These are phyloP conservation scores for Callorhinus ursinus DNA, from an alignment of 2,113 vertebrate species.

Conservation along the genomic window DNA sequence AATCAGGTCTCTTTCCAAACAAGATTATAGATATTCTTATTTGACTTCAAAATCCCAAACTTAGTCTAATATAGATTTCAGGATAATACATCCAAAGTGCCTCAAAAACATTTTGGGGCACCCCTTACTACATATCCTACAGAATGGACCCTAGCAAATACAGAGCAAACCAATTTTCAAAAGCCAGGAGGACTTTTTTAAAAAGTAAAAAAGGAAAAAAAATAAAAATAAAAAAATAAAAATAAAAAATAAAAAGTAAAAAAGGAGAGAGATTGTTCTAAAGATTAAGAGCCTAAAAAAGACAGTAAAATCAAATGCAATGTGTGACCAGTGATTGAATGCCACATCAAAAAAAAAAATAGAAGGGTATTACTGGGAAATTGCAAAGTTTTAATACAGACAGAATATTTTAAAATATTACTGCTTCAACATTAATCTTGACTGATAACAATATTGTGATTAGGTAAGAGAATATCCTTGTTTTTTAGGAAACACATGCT, in stretches of 20 bases:
- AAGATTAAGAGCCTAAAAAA: neutral
- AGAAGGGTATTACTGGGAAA: neutral
- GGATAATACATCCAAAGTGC: neutral
- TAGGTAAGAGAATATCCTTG: neutral
- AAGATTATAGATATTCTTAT: neutral
- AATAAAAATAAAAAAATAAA: too few species aligned
- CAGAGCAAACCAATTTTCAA: neutral
- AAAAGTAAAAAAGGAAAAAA: neutral
- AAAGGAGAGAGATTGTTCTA: neutral
- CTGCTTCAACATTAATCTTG: neutral
- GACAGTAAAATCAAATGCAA: neutral
- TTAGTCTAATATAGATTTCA: neutral
- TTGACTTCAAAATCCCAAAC: neutral
- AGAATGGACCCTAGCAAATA: neutral
- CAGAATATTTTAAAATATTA: neutral
- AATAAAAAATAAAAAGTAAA: neutral
- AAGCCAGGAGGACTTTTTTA: neutral
- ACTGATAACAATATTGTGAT: neutral
- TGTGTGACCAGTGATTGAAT: neutral
- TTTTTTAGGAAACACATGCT: neutral
- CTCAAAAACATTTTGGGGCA: neutral
- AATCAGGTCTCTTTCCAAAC: neutral
- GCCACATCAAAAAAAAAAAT: neutral
- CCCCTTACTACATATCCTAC: neutral
- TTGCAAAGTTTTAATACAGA: neutral